Evolutionary conservation across 2,888 invertebrate genomes (phyloP).

Genomic region (Noctua comes): DNA sequence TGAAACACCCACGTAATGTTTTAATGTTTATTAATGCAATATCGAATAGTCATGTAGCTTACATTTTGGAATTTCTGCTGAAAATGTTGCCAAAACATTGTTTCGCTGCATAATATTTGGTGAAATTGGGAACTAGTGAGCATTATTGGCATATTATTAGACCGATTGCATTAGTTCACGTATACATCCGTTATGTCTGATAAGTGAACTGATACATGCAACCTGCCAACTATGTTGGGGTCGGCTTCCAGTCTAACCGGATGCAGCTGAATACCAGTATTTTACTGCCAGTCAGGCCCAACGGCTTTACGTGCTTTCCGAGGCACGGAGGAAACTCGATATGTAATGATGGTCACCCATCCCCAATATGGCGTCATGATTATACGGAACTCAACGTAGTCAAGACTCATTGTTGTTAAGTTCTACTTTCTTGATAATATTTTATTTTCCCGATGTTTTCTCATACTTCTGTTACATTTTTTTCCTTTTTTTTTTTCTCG

Average conservation of each 20-base stretch:
- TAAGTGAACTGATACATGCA: no score
- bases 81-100: conserved; percentile 13
- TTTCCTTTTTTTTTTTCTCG: neutral
- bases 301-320: no score
- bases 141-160: neutral
- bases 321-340: no score
- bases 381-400: neutral
- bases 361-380: neutral
- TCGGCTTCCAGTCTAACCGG: no score
- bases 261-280: neutral
- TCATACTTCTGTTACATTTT: neutral
- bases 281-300: neutral
- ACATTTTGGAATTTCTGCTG: conserved; percentile 12
- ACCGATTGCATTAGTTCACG: neutral
- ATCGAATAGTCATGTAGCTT: conserved; percentile 11
- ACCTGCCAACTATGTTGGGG: no score
- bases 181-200: no score
- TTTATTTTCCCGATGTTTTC: neutral
- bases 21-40: conserved; percentile 49
- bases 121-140: conserved; percentile 7
- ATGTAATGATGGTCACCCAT: no score
- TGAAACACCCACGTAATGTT: conserved; percentile 54
- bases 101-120: conserved; percentile 1
- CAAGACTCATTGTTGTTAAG: neutral
- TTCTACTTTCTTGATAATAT: neutral